These are phyloP conservation scores for Corapipo altera DNA, from an alignment of 2,113 vertebrate genomes.

Conservation along the genomic window DNA sequence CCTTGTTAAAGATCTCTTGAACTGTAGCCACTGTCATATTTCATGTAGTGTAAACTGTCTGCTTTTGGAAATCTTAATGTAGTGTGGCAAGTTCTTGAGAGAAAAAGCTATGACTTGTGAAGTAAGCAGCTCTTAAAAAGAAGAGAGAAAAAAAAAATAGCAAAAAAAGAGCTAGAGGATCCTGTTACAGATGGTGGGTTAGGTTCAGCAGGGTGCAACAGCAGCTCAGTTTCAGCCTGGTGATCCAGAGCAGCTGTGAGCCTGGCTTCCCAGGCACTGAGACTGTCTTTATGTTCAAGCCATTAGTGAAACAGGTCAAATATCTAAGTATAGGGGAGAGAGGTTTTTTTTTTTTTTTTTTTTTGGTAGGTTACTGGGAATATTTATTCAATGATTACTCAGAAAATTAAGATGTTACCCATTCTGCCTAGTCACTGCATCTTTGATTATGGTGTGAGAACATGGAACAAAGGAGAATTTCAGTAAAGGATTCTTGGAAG, in stretches of 20 bases:
- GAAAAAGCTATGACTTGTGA: neutral
- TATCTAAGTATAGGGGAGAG: neutral
- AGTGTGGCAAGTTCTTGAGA: neutral
- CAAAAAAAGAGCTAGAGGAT: neutral
- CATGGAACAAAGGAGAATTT: neutral
- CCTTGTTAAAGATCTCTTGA: neutral
- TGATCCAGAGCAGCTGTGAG: neutral
- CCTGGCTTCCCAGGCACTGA: neutral
- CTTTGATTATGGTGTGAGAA: neutral
- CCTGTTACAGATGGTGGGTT: neutral
- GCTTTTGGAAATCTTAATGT: neutral
- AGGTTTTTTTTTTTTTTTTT: neutral
- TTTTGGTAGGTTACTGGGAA: neutral
- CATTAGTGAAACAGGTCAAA: neutral
- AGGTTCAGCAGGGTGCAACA: neutral
- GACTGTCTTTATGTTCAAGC: neutral
- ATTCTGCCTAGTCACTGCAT: neutral
- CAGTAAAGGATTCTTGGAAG: neutral
- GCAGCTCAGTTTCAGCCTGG: neutral
- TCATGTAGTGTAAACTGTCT: neutral
- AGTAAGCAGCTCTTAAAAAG: neutral
- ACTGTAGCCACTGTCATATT: neutral
- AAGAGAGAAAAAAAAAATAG: no score
- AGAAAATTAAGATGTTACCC: neutral
- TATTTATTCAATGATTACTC: neutral